phyloP scores from a whole-genome alignment of 2,888 invertebrate species.

The Ceramica pisi region DNA sequence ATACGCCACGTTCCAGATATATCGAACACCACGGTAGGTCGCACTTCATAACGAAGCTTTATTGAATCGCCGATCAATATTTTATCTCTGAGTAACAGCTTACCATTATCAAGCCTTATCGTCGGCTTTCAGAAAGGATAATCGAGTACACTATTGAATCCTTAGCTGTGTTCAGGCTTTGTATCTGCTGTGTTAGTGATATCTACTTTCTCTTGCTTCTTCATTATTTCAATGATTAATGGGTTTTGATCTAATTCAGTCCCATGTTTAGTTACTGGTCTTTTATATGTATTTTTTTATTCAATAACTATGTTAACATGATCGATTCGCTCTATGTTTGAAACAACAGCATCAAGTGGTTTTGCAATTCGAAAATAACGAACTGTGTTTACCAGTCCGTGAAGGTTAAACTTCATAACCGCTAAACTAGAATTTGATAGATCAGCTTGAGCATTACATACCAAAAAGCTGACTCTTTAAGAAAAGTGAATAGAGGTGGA shows the following conservation, averaged over 20 bases:
- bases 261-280: not conserved
- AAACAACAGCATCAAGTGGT: not conserved
- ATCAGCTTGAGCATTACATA: not conserved
- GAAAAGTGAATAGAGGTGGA: not conserved
- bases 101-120: conserved; percentile 71
- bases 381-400: not conserved
- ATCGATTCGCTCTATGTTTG: not conserved
- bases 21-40: conserved; percentile 62
- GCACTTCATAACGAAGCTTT: conserved; percentile 74
- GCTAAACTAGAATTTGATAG: conserved; percentile 5
- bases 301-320: not conserved
- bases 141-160: conserved; percentile 65
- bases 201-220: conserved; percentile 44
- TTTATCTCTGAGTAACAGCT: conserved; percentile 71
- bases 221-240: conserved; percentile 44
- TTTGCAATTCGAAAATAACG: conserved; percentile 2
- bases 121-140: conserved; percentile 68
- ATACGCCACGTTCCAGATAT: conserved; percentile 75
- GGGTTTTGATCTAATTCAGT: conserved; percentile 13
- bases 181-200: conserved; percentile 30
- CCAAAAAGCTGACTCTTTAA: not conserved
- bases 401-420: conserved; percentile 15
- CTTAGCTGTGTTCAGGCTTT: conserved; percentile 52
- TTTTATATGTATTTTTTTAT: not conserved
- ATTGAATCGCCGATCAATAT: conserved; percentile 78